Evolutionary conservation across 2,888 invertebrate genomes (phyloP).

Genomic region (Ligdia adustata): DNA sequence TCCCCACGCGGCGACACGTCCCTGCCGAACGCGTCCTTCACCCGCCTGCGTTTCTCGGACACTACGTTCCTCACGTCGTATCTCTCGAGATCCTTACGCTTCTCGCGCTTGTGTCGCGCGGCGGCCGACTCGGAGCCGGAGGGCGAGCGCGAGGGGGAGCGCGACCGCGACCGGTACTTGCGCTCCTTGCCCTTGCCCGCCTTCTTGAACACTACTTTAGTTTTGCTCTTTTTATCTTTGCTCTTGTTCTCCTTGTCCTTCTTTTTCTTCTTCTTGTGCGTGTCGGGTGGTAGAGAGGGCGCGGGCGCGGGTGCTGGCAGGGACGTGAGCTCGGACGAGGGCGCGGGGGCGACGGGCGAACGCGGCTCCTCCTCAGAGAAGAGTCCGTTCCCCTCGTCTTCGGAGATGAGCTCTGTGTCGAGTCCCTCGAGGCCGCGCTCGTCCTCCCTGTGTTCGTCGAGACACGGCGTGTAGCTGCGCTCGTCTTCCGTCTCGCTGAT

Average conservation of each 20-base stretch:
- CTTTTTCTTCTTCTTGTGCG: conserved; percentile 77
- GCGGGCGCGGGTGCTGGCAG: conserved; percentile 61
- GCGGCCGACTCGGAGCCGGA: conserved; percentile 44
- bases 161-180: conserved; percentile 87
- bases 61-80: conserved; percentile 93
- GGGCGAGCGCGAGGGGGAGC: conserved; percentile 32
- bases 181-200: conserved; percentile 88
- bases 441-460: conserved; percentile 85
- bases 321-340: conserved; percentile 61
- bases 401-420: conserved; percentile 90
- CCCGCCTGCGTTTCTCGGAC: conserved; percentile 86
- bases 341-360: conserved; percentile 60
- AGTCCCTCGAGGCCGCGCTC: conserved; percentile 83
- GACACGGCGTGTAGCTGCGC: conserved; percentile 88
- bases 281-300: conserved; percentile 65
- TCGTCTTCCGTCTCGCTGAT: conserved; percentile 87
- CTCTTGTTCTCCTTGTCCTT: conserved; percentile 78
- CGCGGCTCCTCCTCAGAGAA: conserved; percentile 84
- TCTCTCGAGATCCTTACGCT: conserved; percentile 91
- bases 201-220: conserved; percentile 89
- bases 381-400: conserved; percentile 87
- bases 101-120: conserved; percentile 72
- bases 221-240: conserved; percentile 65
- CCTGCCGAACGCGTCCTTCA: conserved; percentile 91
- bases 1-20: conserved; percentile 83